Base-by-base conservation (phyloP, 1,140 invertebrate species). In the Procambarus clarkii region DNA sequence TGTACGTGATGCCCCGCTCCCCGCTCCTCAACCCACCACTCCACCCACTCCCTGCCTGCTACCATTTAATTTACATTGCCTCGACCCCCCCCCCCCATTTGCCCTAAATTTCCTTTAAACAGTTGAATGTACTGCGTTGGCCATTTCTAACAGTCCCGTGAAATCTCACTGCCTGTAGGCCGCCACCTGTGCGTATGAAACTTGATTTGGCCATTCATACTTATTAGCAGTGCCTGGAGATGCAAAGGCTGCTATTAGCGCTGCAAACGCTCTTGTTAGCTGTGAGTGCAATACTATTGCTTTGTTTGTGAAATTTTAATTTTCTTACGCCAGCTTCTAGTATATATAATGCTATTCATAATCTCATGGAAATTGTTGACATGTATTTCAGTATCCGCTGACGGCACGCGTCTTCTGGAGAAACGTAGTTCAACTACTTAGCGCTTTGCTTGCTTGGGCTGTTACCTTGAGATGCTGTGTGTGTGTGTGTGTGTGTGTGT, bases 1-100 rank as follows among this genome's bases (percentile, higher is more conserved):
- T 86, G 89, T 91, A 91, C 82, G 89, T 91, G 76, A 69, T 24
- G 18, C 64, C 48, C 48, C 13, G 54, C 58, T 18, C 11, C 24
- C 78, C 34, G 24, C 0, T 24, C 60, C 34, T 5, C 24, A 46
- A 46, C 13, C 77, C 45, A 79, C 45, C 45, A n/a, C 45, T 79
- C 77, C 13, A 4, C 15, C 77, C 15, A 3, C 77, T 50, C 18
- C 7, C 48, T 46, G 4, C 48, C 77, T 79, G 8, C 50, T 48
- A 48, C 18, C 9, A 9, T 21, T 45, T 54, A 9, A 79, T n/a
- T 11, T 34, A 34, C 34, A 34, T 34, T 34, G 34, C 34, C 34
- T 34, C 34, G 34, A 34, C 34, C 34, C 34, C 7, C 76, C 9
- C 46, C 13, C n/a, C 34, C 45, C 48, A 5, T 13, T 54, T 79